phyloP scores from a whole-genome alignment of 2,888 invertebrate genomes.

The Belgica antarctica region DNA sequence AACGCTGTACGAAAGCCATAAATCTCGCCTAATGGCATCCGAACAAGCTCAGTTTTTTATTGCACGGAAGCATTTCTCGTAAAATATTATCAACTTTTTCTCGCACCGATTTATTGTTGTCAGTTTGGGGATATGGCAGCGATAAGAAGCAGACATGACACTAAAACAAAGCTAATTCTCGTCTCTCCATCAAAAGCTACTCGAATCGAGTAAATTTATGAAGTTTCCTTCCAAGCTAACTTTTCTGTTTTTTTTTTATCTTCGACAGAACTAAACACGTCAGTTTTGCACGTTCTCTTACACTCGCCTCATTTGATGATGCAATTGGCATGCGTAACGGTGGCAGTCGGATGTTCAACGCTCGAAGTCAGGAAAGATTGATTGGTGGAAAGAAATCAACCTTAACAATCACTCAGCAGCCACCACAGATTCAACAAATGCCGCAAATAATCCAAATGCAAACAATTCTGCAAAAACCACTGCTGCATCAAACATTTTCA shows the following conservation, averaged over 20 bases:
- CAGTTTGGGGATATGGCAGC: neutral
- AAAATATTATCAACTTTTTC: neutral
- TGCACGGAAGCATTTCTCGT: neutral
- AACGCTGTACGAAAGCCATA: neutral
- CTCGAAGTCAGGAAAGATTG: constrained; percentile 67
- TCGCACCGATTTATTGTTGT: neutral
- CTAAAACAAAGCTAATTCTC: too few species aligned
- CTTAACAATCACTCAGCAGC: constrained; percentile 45
- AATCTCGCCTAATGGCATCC: constrained; percentile 16
- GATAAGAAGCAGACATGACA: too few species aligned
- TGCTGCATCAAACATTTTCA: constrained; percentile 34
- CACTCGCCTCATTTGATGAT: constrained; percentile 80
- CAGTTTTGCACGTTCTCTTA: constrained; percentile 85
- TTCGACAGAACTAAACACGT: constrained; percentile 77
- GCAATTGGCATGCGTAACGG: constrained; percentile 58
- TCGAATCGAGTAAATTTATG: neutral
- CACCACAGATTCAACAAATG: constrained; percentile 43
- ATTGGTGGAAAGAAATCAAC: constrained; percentile 70
- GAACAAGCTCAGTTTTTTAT: constrained; percentile 16
- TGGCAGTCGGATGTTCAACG: constrained; percentile 55
- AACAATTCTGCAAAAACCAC: constrained; percentile 43
- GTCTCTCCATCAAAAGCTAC: neutral
- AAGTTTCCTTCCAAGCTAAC: neutral
- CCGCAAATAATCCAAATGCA: constrained; percentile 45
- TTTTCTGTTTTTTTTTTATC: neutral